phyloP scores from a whole-genome alignment of 2,888 invertebrate species.

The Furcula furcula region DNA sequence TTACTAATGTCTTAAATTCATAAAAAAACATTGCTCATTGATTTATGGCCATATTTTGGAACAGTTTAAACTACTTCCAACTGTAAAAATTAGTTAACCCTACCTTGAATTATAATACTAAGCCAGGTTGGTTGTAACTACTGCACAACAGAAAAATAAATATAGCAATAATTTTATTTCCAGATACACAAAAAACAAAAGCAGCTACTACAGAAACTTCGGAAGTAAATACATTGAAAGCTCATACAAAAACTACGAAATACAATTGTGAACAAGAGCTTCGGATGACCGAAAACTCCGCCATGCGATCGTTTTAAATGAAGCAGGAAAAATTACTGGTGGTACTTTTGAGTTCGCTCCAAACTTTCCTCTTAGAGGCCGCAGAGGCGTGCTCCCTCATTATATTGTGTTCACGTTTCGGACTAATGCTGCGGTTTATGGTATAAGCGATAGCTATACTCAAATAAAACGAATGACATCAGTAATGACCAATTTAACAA shows the following conservation, averaged over 20 bases:
- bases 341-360: slow-evolving; percentile 68
- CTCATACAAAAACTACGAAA: slow-evolving; percentile 14
- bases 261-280: slow-evolving; percentile 23
- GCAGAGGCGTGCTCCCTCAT: slow-evolving; percentile 51
- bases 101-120: too few relatives aligned
- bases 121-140: too few relatives aligned
- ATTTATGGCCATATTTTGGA: too few relatives aligned
- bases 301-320: slow-evolving; percentile 68
- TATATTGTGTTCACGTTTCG: slow-evolving; percentile 75
- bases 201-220: background rate
- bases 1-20: too few relatives aligned
- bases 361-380: slow-evolving; percentile 61
- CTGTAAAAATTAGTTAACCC: too few relatives aligned
- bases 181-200: background rate
- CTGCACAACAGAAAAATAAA: background rate
- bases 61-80: too few relatives aligned
- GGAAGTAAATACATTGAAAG: slow-evolving; percentile 1
- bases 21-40: too few relatives aligned
- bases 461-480: too few relatives aligned
- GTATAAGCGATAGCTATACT: slow-evolving; percentile 3
- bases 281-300: slow-evolving; percentile 50
- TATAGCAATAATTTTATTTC: background rate
- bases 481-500: too few relatives aligned
- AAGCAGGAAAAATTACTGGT: slow-evolving; percentile 71
- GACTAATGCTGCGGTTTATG: slow-evolving; percentile 19